phyloP scores from a whole-genome alignment of 2,113 vertebrate species.

The Indicator maculatus region DNA sequence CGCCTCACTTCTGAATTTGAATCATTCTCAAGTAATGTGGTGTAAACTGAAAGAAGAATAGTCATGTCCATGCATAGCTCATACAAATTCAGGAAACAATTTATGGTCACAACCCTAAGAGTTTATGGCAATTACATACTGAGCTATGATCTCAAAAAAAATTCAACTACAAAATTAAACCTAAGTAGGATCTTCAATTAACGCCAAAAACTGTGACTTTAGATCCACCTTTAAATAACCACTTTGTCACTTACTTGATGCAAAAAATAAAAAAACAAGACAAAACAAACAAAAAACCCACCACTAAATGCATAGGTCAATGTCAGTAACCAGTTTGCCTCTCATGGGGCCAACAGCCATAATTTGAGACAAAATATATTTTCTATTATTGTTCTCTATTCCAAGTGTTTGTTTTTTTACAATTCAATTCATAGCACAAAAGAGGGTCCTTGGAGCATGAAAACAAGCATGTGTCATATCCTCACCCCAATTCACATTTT shows the following conservation, averaged over 20 bases:
- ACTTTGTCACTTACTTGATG: neutral
- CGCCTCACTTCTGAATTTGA: constrained; percentile 90
- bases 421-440: neutral
- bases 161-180: neutral
- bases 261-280: neutral
- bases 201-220: neutral
- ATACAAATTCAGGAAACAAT: neutral
- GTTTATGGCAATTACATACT: neutral
- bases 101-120: neutral
- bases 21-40: constrained; percentile 89
- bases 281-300: neutral
- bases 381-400: neutral
- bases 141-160: neutral
- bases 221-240: neutral
- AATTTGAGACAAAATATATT: neutral
- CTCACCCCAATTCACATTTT: neutral
- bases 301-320: neutral
- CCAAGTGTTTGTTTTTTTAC: neutral
- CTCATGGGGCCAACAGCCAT: neutral
- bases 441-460: neutral
- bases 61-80: neutral
- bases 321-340: neutral
- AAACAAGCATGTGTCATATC: neutral
- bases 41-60: constrained; percentile 81
- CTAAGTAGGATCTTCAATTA: neutral